Percentiles rank a stretch among this genome's conserved stretches.
phyloP scores from a whole-genome alignment of 1,140 invertebrate species.

The Philotrypesis tridentata region DNA sequence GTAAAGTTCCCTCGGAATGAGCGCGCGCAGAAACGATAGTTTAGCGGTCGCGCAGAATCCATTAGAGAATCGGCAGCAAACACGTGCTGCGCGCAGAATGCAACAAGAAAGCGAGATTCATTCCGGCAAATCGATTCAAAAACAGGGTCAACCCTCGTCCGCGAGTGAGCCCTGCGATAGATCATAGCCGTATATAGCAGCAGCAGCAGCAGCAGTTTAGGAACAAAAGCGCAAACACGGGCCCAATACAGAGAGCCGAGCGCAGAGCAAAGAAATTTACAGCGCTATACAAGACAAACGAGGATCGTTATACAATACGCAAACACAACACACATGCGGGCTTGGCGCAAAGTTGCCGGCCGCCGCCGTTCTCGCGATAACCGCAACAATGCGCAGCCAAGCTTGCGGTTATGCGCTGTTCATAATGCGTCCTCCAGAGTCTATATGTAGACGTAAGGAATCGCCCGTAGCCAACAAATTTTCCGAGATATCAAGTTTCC shows the following conservation, averaged over 20 bases:
- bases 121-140: not conserved
- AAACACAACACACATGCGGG: not conserved
- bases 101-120: not conserved
- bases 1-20: no score
- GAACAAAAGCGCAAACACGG: not conserved
- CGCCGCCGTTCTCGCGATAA: not conserved
- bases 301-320: not conserved
- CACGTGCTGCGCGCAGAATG: no score
- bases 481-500: constrained; percentile 25
- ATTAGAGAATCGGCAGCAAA: no score
- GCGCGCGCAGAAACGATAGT: no score
- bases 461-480: constrained; percentile 22
- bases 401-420: not conserved
- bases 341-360: not conserved
- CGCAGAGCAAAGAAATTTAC: not conserved
- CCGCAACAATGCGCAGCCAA: constrained; percentile 3
- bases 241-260: not conserved
- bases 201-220: no score
- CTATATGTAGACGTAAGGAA: constrained; percentile 15
- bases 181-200: not conserved
- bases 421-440: not conserved
- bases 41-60: no score
- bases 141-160: no score
- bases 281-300: not conserved
- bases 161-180: not conserved